A percentile compares a stretch with the other conserved stretches of the same genome.
phyloP scores from a whole-genome alignment of 1,140 invertebrate species.

The Coelopa frigida region DNA sequence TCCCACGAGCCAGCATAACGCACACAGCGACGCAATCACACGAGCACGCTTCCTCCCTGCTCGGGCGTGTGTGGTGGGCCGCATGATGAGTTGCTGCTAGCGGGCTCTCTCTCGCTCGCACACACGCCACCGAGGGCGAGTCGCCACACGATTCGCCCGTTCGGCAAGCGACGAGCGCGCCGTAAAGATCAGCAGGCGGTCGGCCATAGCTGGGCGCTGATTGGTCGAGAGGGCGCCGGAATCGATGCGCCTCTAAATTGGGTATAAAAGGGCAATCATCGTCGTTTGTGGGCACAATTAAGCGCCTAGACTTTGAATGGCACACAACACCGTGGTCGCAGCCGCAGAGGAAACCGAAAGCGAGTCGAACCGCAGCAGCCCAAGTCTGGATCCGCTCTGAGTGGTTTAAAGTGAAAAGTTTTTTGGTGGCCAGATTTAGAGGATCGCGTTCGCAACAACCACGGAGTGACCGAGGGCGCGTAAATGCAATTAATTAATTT shows the following conservation, averaged over 20 bases:
- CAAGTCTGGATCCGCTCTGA: too few relatives aligned
- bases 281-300: conserved; percentile 41
- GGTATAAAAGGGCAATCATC: conserved; percentile 46
- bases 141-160: conserved; percentile 8
- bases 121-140: too few relatives aligned
- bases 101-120: too few relatives aligned
- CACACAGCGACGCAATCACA: background rate
- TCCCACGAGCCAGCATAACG: too few relatives aligned
- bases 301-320: conserved; percentile 24
- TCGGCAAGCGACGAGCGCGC: background rate
- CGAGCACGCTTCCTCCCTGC: too few relatives aligned
- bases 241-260: conserved; percentile 28
- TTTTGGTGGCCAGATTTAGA: background rate
- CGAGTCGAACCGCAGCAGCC: too few relatives aligned
- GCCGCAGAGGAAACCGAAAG: too few relatives aligned
- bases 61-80: too few relatives aligned
- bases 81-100: too few relatives aligned
- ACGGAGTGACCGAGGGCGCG: background rate
- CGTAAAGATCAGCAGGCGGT: conserved; percentile 11
- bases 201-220: conserved; percentile 30
- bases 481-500: conserved; percentile 41
- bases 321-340: conserved; percentile 6
- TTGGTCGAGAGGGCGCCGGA: conserved; percentile 24
- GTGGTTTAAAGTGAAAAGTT: background rate
- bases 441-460: background rate